Conservation (phyloP, 2,888 invertebrate genomes). For the Hirtodrosophila trivittata region DNA sequence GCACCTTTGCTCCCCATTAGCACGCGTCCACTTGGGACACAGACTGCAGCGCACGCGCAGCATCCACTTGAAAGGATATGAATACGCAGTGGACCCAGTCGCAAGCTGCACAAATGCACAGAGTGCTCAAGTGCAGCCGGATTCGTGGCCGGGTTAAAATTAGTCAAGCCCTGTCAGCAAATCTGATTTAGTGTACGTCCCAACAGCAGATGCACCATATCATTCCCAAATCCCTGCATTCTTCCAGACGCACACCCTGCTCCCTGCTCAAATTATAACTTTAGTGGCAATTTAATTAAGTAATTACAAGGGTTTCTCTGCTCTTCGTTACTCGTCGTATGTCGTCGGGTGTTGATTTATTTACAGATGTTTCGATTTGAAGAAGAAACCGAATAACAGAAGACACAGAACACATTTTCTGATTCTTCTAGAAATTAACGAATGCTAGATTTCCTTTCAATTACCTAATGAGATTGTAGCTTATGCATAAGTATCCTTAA, state of each 20-base stretch:
- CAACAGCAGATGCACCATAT: constrained; percentile 63
- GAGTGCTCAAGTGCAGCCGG: constrained; percentile 58
- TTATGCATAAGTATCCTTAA: no score
- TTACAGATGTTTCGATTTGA: constrained; percentile 25
- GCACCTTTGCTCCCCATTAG: constrained; percentile 79
- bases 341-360: constrained; percentile 64
- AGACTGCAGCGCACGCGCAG: constrained; percentile 25
- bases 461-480: no score
- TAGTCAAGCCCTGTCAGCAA: constrained; percentile 81
- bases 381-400: background rate
- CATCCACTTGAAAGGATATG: constrained; percentile 48
- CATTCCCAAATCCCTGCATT: constrained; percentile 10
- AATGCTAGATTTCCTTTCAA: no score
- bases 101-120: constrained; percentile 66
- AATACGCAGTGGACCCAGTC: constrained; percentile 10
- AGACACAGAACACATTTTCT: background rate
- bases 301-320: constrained; percentile 64
- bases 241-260: background rate
- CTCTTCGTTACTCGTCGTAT: constrained; percentile 13
- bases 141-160: constrained; percentile 74
- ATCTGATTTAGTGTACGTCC: constrained; percentile 77
- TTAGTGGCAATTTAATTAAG: constrained; percentile 78
- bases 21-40: constrained; percentile 81
- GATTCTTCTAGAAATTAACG: no score
- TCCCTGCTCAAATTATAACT: constrained; percentile 64